These are phyloP conservation scores for Cydia splendana DNA, from an alignment of 1,140 invertebrate species.

Conservation along the genomic window DNA sequence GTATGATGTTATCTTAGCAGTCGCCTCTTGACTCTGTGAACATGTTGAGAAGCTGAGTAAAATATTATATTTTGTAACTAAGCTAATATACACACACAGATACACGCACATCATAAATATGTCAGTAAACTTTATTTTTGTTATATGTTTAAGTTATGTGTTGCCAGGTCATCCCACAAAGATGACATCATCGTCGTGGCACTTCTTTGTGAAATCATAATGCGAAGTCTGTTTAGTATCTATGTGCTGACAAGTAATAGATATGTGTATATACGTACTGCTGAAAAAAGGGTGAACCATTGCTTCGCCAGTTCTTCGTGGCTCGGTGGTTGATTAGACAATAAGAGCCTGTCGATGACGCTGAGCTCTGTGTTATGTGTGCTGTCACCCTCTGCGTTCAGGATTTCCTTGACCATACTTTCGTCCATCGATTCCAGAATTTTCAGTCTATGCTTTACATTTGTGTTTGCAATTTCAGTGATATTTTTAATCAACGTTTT, in stretches of 20 bases:
- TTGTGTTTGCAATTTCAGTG: conserved; percentile 75
- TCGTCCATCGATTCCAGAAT: conserved; percentile 42
- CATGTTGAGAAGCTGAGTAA: conserved; percentile 3
- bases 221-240: no score
- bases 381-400: conserved; percentile 47
- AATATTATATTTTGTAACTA: not conserved
- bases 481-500: conserved; percentile 77
- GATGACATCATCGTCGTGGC: no score
- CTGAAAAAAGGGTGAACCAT: conserved; percentile 70
- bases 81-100: no score
- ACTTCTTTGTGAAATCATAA: no score
- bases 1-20: conserved; percentile 72
- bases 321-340: conserved; percentile 54
- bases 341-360: conserved; percentile 70
- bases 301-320: conserved; percentile 55
- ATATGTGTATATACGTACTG: conserved; percentile 50
- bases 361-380: conserved; percentile 57
- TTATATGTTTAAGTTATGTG: no score
- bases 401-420: conserved; percentile 34
- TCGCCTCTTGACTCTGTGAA: conserved; percentile 88
- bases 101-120: no score
- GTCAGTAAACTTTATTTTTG: no score
- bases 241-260: no score
- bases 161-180: no score
- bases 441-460: conserved; percentile 46